phyloP scores from a whole-genome alignment of 1,140 invertebrate genomes.

The Rhagoletis pomonella region DNA sequence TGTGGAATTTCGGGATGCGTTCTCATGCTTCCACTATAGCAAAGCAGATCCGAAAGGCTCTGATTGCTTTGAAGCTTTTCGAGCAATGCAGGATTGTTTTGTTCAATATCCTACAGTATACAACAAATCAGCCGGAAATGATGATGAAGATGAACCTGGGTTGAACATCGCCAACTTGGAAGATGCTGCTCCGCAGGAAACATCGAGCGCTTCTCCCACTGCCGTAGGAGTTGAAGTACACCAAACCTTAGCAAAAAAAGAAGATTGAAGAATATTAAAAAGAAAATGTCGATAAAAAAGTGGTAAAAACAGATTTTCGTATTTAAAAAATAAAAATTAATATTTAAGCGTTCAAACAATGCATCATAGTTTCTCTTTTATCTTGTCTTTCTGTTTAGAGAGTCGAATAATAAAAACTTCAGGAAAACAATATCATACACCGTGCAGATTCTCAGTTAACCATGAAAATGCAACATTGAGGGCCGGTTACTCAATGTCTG shows the following conservation, averaged over 20 bases:
- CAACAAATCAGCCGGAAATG: constrained; percentile 79
- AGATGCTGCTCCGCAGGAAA: not conserved
- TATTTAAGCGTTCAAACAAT: too few relatives aligned
- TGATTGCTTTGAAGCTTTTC: constrained; percentile 93
- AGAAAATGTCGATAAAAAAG: not conserved
- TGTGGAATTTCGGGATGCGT: constrained; percentile 92
- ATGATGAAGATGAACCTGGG: constrained; percentile 58
- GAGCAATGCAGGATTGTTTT: constrained; percentile 95
- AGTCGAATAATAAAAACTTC: too few relatives aligned
- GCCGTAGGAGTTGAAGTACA: not conserved
- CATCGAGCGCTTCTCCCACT: not conserved
- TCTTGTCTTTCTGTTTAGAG: too few relatives aligned
- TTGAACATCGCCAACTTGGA: not conserved
- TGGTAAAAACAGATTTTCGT: not conserved
- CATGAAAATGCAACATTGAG: too few relatives aligned
- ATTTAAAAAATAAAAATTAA: too few relatives aligned
- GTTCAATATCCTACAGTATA: constrained; percentile 91
- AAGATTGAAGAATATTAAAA: not conserved
- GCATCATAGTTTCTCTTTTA: too few relatives aligned
- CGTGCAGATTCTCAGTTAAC: too few relatives aligned
- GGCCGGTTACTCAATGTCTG: too few relatives aligned
- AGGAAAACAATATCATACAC: too few relatives aligned
- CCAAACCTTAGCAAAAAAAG: constrained; percentile 1
- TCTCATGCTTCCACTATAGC: constrained; percentile 94
- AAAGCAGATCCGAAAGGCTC: constrained; percentile 87